Evolutionary conservation across 2,888 invertebrate genomes (phyloP).

Genomic region (Ennomos fuscantarius): DNA sequence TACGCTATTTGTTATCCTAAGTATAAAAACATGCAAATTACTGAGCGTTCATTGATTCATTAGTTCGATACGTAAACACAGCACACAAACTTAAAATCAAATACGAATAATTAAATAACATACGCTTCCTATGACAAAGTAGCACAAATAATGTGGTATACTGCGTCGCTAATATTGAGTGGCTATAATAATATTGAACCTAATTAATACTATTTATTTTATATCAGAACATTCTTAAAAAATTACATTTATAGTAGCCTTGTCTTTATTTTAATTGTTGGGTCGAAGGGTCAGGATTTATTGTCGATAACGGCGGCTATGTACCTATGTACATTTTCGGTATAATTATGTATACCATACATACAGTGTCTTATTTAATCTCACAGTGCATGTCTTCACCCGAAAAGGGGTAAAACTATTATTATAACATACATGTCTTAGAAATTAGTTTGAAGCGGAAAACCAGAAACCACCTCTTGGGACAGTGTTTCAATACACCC

Average conservation of each 20-base stretch:
- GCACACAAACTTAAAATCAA: not conserved
- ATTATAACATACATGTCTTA: too few relatives aligned
- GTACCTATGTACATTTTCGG: too few relatives aligned
- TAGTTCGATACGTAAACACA: not conserved
- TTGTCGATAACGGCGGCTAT: conserved; percentile 18
- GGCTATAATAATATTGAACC: too few relatives aligned
- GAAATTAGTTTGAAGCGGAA: too few relatives aligned
- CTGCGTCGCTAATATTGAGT: conserved; percentile 1
- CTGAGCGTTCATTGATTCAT: not conserved
- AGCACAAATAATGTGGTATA: not conserved
- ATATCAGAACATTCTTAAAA: conserved; percentile 14
- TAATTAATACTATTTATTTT: not conserved
- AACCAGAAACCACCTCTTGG: too few relatives aligned
- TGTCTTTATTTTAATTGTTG: conserved; percentile 22
- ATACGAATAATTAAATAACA: not conserved
- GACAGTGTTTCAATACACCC: too few relatives aligned
- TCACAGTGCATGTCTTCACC: too few relatives aligned
- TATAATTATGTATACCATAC: too few relatives aligned
- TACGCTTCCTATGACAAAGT: not conserved
- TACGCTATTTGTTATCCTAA: conserved; percentile 3
- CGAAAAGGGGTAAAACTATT: too few relatives aligned
- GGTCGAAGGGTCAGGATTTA: conserved; percentile 36
- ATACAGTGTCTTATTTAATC: too few relatives aligned
- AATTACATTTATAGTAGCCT: conserved; percentile 13
- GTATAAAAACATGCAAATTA: conserved; percentile 12